Evolutionary conservation across 1,140 invertebrate genomes (phyloP).

Genomic region (Protaetia brevitarsis): DNA sequence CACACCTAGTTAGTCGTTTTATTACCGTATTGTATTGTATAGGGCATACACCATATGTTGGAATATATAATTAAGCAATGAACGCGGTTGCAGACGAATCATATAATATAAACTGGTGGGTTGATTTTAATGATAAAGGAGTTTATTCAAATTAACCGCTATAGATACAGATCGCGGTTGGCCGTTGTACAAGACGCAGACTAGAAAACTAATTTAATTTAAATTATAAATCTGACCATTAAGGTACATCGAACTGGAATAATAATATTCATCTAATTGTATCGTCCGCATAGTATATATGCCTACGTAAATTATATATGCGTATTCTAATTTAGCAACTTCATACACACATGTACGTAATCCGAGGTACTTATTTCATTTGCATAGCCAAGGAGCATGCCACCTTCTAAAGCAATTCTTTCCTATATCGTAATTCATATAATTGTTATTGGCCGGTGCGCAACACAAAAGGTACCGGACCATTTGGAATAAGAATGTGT

Average conservation of each 20-base stretch:
- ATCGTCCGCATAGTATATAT: neutral
- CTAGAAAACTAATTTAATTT: constrained; percentile 21
- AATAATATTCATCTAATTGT: constrained; percentile 26
- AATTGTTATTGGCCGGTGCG: constrained; percentile 7
- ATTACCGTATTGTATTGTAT: no score
- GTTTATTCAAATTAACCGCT: constrained; percentile 23
- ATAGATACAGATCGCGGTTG: neutral
- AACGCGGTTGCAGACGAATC: neutral
- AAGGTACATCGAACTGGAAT: constrained; percentile 25
- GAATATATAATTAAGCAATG: constrained; percentile 2
- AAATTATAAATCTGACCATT: constrained; percentile 24
- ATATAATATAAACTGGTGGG: neutral
- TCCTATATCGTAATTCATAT: constrained; percentile 1
- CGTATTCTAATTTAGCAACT: neutral
- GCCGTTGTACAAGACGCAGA: neutral
- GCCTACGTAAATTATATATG: neutral
- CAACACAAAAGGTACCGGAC: constrained; percentile 13
- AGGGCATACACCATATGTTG: constrained; percentile 17
- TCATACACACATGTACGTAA: neutral
- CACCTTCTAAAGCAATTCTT: neutral
- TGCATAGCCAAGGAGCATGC: constrained; percentile 9
- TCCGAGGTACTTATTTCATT: neutral
- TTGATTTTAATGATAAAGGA: constrained; percentile 18
- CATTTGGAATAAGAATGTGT: constrained; percentile 17
- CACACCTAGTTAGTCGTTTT: no score